Evolutionary conservation across 2,797 vertebrate species (phyloP).

Genomic region (Acestrorhynchus altus): DNA sequence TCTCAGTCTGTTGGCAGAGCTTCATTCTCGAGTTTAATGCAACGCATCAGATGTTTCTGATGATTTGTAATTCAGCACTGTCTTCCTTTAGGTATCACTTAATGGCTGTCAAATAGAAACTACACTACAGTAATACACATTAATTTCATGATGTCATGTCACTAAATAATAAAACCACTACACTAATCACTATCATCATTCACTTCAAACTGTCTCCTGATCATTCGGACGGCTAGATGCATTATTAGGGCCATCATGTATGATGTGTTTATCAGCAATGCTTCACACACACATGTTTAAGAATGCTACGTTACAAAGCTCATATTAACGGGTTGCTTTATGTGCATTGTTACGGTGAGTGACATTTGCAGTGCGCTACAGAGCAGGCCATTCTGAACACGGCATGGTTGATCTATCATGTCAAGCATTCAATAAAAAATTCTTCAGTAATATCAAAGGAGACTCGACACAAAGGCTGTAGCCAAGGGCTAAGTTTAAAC

Average conservation of each 20-base stretch:
- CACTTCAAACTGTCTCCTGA: background rate
- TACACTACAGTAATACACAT: background rate
- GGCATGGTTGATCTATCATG: constrained; percentile 82
- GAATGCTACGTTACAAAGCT: no score
- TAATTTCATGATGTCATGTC: background rate
- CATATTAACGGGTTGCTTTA: constrained; percentile 82
- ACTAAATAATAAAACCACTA: no score
- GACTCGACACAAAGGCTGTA: constrained; percentile 72
- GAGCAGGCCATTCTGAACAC: constrained; percentile 77
- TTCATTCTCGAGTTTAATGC: background rate
- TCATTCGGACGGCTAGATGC: background rate
- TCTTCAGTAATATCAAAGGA: constrained; percentile 79
- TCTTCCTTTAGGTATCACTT: background rate
- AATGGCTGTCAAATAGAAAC: background rate
- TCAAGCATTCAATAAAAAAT: constrained; percentile 80
- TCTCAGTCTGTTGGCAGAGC: constrained; percentile 49
- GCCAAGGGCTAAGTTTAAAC: constrained; percentile 78
- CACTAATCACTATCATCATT: constrained; percentile 7
- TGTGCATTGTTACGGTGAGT: constrained; percentile 82
- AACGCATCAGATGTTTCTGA: background rate
- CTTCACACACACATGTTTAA: no score
- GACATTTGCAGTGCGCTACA: constrained; percentile 79
- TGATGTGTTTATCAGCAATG: no score
- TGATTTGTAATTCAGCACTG: background rate
- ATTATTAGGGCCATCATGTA: constrained; percentile 2